Evolutionary conservation across 2,797 vertebrate species (phyloP), one percentile per base, ranked within the genome.

Genomic region (Acanthopagrus latus): DNA sequence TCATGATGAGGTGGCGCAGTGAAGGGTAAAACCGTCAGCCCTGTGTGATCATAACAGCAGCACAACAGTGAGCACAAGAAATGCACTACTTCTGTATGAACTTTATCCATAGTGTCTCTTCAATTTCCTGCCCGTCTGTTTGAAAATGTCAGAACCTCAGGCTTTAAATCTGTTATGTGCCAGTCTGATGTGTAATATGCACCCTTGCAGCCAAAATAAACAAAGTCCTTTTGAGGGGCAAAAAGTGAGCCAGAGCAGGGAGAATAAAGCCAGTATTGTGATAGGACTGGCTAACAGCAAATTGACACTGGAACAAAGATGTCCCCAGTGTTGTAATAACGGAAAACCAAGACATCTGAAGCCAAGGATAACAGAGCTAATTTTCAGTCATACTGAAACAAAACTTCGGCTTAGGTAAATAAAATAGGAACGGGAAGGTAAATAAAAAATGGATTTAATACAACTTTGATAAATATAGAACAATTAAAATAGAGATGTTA

Each of bases 281-380:
- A 91, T 88, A 82, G 87, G 81, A 60, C 20, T 46, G 77, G 57
- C 84, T 87, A 52, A 80, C 21, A 80, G 76, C 77, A 86, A 84
- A 83, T 51, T 76, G 71, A 78, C 80, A 71, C 56, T 72, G 66
- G 78, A 86, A 83, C 80, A 81, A 87, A 84, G 71, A 84, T 71
- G 69, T 77, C 69, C 71, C 74, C 48, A n/a, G 43, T 75, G 79
- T 62, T 58, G 55, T 27, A 73, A 57, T 76, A 58, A 83, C 74
- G 46, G 41, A 46, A 86, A 84, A 59, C 25, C 59, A 63, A 84
- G 79, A 82, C 60, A 52, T 82, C 74, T 82, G 55, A 60, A 58
- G 43, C 67, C 43, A 73, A 71, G 27, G 60, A 82, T 68, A 83
- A 75, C 60, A 52, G n/a, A 59, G 73, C 58, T 69, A 2, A 51